phyloP scores from a whole-genome alignment of 2,113 vertebrate genomes.

The Amia ocellicauda region DNA sequence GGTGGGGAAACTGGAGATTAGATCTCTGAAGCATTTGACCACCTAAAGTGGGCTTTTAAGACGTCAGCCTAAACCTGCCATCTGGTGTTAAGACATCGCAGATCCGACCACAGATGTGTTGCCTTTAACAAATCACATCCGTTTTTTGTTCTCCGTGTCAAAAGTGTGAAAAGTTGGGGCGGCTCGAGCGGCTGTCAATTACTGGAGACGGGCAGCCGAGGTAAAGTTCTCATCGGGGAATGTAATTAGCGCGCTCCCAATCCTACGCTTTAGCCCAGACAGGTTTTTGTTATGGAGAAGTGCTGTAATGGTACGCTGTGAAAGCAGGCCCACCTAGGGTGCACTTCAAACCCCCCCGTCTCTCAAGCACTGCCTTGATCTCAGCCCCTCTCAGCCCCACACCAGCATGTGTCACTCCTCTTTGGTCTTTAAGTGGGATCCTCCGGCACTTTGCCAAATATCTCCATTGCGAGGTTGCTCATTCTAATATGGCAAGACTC shows the following conservation, averaged over 20 bases:
- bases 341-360: constrained; percentile 34
- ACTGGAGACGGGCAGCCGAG: constrained; percentile 32
- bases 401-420: too few relatives aligned
- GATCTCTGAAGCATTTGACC: constrained; percentile 48
- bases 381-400: too few relatives aligned
- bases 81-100: constrained; percentile 67
- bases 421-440: too few relatives aligned
- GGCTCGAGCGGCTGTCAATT: constrained; percentile 41
- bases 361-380: too few relatives aligned
- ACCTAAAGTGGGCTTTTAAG: constrained; percentile 43
- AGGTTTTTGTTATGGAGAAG: constrained; percentile 42
- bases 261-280: constrained; percentile 34
- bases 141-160: constrained; percentile 35
- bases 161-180: constrained; percentile 42
- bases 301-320: constrained; percentile 47
- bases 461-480: too few relatives aligned
- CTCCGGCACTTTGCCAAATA: too few relatives aligned
- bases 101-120: constrained; percentile 61
- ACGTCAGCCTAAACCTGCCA: constrained; percentile 67
- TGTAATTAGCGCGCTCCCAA: constrained; percentile 26
- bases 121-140: constrained; percentile 56
- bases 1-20: constrained; percentile 50
- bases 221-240: constrained; percentile 5
- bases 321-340: constrained; percentile 42
- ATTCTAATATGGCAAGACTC: too few relatives aligned